Evolutionary conservation across 2,888 invertebrate species (phyloP).

Genomic region (Amphipyra berbera): DNA sequence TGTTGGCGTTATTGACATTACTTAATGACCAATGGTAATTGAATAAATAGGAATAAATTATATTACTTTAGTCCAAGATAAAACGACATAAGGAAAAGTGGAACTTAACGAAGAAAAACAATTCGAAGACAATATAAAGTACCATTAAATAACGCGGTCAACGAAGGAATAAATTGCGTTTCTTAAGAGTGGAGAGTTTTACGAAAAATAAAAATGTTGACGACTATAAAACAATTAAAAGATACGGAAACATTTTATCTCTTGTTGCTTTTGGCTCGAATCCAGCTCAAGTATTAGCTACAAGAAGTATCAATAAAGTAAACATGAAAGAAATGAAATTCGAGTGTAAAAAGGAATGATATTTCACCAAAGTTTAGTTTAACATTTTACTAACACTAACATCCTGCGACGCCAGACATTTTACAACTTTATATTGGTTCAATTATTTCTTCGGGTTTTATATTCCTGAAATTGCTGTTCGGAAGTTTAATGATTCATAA

Average conservation of each 20-base stretch:
- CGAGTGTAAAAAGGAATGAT: constrained; percentile 19
- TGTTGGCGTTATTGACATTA: neutral
- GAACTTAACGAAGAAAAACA: neutral
- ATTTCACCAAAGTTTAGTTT: constrained; percentile 37
- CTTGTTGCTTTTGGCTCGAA: constrained; percentile 48
- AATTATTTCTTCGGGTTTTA: constrained; percentile 53
- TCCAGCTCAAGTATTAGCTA: constrained; percentile 41
- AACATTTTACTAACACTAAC: constrained; percentile 48
- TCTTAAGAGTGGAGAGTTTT: constrained; percentile 36
- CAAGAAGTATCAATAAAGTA: constrained; percentile 37
- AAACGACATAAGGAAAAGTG: constrained; percentile 1
- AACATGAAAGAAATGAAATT: constrained; percentile 32
- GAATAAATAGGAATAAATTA: constrained; percentile 4
- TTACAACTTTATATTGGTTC: constrained; percentile 39
- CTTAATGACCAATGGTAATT: neutral
- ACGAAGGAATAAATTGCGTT: constrained; percentile 31
- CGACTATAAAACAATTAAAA: constrained; percentile 45
- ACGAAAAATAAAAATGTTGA: constrained; percentile 24
- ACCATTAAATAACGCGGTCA: constrained; percentile 25
- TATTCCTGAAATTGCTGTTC: constrained; percentile 43
- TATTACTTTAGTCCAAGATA: neutral
- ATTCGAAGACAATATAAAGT: constrained; percentile 9
- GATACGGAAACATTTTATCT: constrained; percentile 37
- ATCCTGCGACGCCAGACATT: constrained; percentile 56
- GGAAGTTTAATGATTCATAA: constrained; percentile 48